Conservation (phyloP, 2,113 vertebrate species). For the Meles meles region DNA sequence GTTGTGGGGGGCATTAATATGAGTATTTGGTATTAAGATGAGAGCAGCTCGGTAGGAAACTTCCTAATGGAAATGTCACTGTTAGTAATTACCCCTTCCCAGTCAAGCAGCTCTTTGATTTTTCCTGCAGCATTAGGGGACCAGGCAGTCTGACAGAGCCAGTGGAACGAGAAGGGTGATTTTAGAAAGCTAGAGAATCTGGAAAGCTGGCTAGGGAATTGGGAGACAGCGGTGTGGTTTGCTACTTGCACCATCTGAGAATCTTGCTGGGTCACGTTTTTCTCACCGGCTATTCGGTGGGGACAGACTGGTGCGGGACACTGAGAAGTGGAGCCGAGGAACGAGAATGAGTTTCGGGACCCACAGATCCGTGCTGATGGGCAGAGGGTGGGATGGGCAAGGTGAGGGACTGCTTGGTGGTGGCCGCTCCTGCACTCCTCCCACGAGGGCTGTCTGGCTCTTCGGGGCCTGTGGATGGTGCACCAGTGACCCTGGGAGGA, state of each 20-base stretch:
- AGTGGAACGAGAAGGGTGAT: slow-evolving; percentile 36
- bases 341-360: background rate
- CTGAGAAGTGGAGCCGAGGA: background rate
- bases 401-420: background rate
- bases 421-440: background rate
- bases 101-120: slow-evolving; percentile 72
- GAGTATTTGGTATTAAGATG: slow-evolving; percentile 74
- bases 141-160: slow-evolving; percentile 30
- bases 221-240: background rate
- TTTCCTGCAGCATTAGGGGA: slow-evolving; percentile 55
- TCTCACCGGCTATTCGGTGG: background rate
- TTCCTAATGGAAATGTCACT: slow-evolving; percentile 78
- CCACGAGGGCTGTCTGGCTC: background rate
- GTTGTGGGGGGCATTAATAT: slow-evolving; percentile 54
- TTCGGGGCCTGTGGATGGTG: background rate
- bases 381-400: background rate
- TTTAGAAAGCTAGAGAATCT: slow-evolving; percentile 47
- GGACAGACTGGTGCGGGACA: background rate
- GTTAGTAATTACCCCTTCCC: slow-evolving; percentile 72
- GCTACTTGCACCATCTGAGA: slow-evolving; percentile 26
- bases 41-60: slow-evolving; percentile 62
- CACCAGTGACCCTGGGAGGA: background rate
- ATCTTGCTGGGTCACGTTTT: background rate
- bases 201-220: slow-evolving; percentile 36
- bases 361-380: background rate